These are phyloP conservation scores for Ceyx erithaca DNA, from an alignment of 2,797 vertebrate species.

Conservation along the genomic window DNA sequence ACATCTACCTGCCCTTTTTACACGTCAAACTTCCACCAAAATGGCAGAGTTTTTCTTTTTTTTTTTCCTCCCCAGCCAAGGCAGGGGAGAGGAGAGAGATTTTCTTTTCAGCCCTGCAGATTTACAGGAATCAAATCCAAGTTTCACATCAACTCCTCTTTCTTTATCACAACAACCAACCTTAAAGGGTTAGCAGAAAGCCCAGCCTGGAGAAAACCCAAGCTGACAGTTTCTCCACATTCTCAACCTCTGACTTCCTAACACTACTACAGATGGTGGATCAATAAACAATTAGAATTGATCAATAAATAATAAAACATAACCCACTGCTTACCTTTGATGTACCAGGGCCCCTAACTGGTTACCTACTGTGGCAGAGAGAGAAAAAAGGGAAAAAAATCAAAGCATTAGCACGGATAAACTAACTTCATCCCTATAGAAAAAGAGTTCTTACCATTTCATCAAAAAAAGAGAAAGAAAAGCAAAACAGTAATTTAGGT, in stretches of 20 bases:
- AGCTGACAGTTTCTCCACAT: conserved; percentile 69
- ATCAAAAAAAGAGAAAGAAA: conserved; percentile 66
- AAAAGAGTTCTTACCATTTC: conserved; percentile 77
- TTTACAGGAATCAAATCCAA: background rate
- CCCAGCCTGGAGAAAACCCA: conserved; percentile 39
- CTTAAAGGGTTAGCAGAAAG: conserved; percentile 21
- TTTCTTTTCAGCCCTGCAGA: background rate
- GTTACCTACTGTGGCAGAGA: conserved; percentile 91
- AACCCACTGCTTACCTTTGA: conserved; percentile 94
- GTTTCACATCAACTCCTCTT: conserved; percentile 27
- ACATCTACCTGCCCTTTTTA: background rate
- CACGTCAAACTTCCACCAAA: background rate
- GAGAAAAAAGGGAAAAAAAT: conserved; percentile 78
- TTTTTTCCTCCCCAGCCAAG: no score
- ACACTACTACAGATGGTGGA: conserved; percentile 84
- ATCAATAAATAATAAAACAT: conserved; percentile 89
- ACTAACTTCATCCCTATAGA: conserved; percentile 79
- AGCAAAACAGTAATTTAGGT: conserved; percentile 80
- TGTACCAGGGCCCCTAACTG: conserved; percentile 97
- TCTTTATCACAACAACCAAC: background rate
- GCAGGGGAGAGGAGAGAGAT: background rate
- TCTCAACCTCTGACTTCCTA: conserved; percentile 81
- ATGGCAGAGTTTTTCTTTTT: background rate
- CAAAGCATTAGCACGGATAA: conserved; percentile 84
- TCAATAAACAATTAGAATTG: conserved; percentile 88